Evolutionary conservation across 2,797 vertebrate species (phyloP), one percentile per base, ranked within the genome.

Genomic region (Anabas testudineus): DNA sequence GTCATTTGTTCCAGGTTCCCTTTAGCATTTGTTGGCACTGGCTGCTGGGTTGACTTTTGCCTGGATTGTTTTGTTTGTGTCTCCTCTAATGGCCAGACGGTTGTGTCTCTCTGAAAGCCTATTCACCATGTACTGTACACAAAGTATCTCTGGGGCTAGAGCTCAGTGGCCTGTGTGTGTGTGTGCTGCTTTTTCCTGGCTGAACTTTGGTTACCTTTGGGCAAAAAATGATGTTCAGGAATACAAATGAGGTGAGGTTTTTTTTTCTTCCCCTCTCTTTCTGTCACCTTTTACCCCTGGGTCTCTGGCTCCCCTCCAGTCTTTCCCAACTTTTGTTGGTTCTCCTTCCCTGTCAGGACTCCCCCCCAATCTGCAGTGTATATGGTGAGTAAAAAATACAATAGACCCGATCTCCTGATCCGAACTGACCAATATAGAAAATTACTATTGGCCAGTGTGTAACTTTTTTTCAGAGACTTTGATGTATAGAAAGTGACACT

Each of bases 211-310:
- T 83, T 72, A 76, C 63, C 68, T 84, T 66, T 79, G 57, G 39
- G 55, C 62, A 65, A 64, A 83, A 74, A 90, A 89, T 80, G 74
- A 87, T 56, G 55, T 55, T 52, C 52, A 53, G 63, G 67, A 78
- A 78, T 78, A 30, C 76, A 80, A 66, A 83, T 32, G 63, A 72
- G 83, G 84, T 91, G 77, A 90, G 86, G 82, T 34, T 47, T 70
- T 51, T 32, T 59, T 63, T 42, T 45, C 13, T 34, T 52, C 12
- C 15, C 19, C n/a, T 69, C 7, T 67, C n/a, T 15, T 54, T 45
- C 15, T 10, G n/a, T n/a, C 36, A n/a, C 2, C 28, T 22, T 74
- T 37, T 21, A 56, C 21, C 21, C 9, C 14, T 16, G 30, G 12
- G 7, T 56, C 16, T 0, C 2, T 32, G 10, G 9, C 19, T 24